Evolutionary conservation across 1,140 invertebrate genomes (phyloP).

Genomic region (Kradibia gibbosae): DNA sequence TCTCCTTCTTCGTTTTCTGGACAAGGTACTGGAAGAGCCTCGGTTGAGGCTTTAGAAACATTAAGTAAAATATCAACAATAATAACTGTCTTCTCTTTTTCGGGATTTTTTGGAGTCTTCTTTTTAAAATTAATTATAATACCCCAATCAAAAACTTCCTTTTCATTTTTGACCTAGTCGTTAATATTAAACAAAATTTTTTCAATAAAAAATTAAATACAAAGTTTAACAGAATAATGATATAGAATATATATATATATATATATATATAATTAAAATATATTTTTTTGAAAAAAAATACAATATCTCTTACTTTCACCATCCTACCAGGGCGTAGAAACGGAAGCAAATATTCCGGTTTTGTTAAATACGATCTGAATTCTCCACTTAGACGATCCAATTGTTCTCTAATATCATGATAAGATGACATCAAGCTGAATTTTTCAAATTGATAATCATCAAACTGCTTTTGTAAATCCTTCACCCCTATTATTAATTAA

Average conservation of each 20-base stretch:
- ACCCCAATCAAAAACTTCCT: constrained; percentile 95
- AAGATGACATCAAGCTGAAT: constrained; percentile 85
- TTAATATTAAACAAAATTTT: constrained; percentile 25
- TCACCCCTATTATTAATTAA: constrained; percentile 76
- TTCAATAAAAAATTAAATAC: neutral
- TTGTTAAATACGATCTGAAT: constrained; percentile 85
- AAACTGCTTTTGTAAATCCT: constrained; percentile 80
- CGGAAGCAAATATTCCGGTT: constrained; percentile 91
- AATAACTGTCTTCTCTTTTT: constrained; percentile 76
- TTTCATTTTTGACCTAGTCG: constrained; percentile 85
- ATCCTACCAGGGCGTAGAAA: constrained; percentile 95
- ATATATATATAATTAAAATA: neutral
- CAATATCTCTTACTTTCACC: constrained; percentile 81
- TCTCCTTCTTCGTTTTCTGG: constrained; percentile 81
- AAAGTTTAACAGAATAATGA: neutral
- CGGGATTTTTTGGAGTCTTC: constrained; percentile 75
- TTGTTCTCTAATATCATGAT: constrained; percentile 89
- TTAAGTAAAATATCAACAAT: constrained; percentile 89
- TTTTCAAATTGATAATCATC: constrained; percentile 78
- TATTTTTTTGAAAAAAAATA: constrained; percentile 9
- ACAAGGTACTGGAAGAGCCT: constrained; percentile 78
- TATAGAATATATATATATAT: neutral
- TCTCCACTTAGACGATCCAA: constrained; percentile 82
- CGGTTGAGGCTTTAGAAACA: constrained; percentile 76
- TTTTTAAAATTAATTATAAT: constrained; percentile 95